A percentile compares a stretch with the other conserved stretches of the same genome.
Evolutionary conservation across 2,888 invertebrate species (phyloP).

Genomic region (Phyllotreta striolata): DNA sequence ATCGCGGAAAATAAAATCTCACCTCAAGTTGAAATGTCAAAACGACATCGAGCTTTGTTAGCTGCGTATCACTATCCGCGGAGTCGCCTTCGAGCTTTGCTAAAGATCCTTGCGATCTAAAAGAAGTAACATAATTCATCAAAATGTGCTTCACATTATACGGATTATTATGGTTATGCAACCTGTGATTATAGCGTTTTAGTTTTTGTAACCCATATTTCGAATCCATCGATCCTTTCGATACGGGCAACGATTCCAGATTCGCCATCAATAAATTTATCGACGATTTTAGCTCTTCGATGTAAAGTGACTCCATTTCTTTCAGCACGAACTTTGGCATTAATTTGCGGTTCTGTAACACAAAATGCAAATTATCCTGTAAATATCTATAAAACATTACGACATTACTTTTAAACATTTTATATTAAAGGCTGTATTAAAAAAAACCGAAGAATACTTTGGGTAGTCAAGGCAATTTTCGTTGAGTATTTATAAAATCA

Average conservation of each 20-base stretch:
- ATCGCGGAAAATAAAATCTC: constrained; percentile 11
- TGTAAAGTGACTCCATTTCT: constrained; percentile 99
- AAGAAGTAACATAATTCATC: constrained; percentile 64
- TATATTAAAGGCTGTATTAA: not conserved
- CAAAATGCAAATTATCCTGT: constrained; percentile 10
- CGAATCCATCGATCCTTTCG: constrained; percentile 96
- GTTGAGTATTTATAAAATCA: too few relatives aligned
- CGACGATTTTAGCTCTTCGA: constrained; percentile 97
- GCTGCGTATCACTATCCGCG: constrained; percentile 93
- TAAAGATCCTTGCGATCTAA: constrained; percentile 89
- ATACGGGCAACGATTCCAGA: constrained; percentile 97
- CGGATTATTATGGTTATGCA: constrained; percentile 65
- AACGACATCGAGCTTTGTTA: constrained; percentile 98
- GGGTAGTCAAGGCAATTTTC: too few relatives aligned
- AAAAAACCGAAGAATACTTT: too few relatives aligned
- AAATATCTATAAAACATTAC: not conserved
- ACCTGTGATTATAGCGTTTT: constrained; percentile 98
- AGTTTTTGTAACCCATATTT: constrained; percentile 97
- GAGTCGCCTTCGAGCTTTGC: constrained; percentile 93
- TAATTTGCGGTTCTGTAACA: constrained; percentile 85
- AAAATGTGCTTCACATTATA: constrained; percentile 63
- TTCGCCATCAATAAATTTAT: constrained; percentile 99
- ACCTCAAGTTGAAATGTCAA: constrained; percentile 96
- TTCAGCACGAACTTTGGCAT: constrained; percentile 99
- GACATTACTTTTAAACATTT: not conserved